Percentiles rank a stretch among this genome's conserved stretches.
phyloP scores from a whole-genome alignment of 2,797 vertebrate genomes.

The Gouania willdenowi region DNA sequence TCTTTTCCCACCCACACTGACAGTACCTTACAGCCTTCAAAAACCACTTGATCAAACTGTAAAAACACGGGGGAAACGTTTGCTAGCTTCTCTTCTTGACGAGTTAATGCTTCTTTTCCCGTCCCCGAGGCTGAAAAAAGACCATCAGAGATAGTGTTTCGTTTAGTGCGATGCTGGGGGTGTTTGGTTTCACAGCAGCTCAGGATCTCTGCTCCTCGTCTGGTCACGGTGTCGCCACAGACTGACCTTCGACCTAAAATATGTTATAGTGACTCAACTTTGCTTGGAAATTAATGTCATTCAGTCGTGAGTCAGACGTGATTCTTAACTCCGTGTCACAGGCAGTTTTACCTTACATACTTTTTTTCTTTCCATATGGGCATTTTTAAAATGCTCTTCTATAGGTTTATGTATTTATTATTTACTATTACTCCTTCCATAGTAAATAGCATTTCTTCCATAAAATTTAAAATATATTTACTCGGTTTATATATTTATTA shows the following conservation, averaged over 20 bases:
- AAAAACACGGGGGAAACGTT: neutral
- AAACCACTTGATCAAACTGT: constrained; percentile 9
- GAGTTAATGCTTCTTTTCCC: constrained; percentile 8
- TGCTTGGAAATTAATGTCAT: constrained; percentile 7
- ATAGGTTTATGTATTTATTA: no score
- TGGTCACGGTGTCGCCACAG: constrained; percentile 48
- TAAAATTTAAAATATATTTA: no score
- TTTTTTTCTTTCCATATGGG: no score
- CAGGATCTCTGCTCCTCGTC: constrained; percentile 30
- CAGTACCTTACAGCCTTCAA: constrained; percentile 19
- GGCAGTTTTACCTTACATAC: no score
- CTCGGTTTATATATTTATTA: no score
- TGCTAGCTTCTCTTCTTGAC: neutral
- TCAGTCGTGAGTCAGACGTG: neutral
- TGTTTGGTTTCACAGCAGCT: constrained; percentile 47
- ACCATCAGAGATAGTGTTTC: constrained; percentile 20
- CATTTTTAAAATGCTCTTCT: no score
- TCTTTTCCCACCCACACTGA: constrained; percentile 37
- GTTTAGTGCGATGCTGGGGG: constrained; percentile 5
- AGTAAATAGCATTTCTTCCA: no score
- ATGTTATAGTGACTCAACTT: constrained; percentile 28
- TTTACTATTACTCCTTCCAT: no score
- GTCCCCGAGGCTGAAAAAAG: constrained; percentile 32
- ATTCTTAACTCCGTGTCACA: no score
- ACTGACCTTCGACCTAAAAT: constrained; percentile 49